These are phyloP conservation scores for Larimichthys polyactis DNA, from an alignment of 2,113 vertebrate genomes.

Conservation along the genomic window DNA sequence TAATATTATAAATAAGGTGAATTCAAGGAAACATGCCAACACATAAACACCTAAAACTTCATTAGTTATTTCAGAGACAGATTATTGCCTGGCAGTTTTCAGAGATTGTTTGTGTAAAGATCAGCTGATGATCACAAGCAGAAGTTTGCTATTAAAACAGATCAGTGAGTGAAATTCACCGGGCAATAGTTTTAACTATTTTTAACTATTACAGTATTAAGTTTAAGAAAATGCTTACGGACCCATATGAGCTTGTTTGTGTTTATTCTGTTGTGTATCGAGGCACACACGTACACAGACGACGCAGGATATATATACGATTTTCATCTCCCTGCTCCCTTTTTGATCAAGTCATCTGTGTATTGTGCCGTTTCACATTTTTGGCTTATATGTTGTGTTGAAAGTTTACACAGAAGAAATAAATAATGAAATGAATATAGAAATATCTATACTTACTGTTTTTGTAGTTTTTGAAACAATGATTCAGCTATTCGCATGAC, in stretches of 20 bases:
- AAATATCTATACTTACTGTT: not conserved
- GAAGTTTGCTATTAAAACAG: not conserved
- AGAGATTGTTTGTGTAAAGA: not conserved
- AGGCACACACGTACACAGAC: not conserved
- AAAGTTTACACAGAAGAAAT: not conserved
- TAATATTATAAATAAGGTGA: not conserved
- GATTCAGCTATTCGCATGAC: not conserved
- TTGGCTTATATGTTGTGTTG: not conserved
- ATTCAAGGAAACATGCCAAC: not conserved
- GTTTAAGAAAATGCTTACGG: not conserved
- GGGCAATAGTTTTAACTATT: too few relatives aligned
- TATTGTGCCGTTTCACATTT: not conserved
- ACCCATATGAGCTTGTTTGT: not conserved
- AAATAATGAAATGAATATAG: not conserved
- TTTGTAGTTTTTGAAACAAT: slow-evolving; percentile 5
- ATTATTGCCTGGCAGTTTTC: not conserved
- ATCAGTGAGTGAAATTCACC: not conserved
- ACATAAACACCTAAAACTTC: not conserved
- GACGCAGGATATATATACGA: not conserved
- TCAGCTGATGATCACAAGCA: not conserved
- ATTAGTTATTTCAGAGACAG: not conserved
- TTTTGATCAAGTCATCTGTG: too few relatives aligned
- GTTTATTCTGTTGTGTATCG: not conserved
- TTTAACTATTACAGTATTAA: too few relatives aligned
- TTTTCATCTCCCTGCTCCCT: not conserved